Evolutionary conservation across 92 coral and sea anemone genomes (phyloP).

Genomic region (Epizoanthus illoricatus): DNA sequence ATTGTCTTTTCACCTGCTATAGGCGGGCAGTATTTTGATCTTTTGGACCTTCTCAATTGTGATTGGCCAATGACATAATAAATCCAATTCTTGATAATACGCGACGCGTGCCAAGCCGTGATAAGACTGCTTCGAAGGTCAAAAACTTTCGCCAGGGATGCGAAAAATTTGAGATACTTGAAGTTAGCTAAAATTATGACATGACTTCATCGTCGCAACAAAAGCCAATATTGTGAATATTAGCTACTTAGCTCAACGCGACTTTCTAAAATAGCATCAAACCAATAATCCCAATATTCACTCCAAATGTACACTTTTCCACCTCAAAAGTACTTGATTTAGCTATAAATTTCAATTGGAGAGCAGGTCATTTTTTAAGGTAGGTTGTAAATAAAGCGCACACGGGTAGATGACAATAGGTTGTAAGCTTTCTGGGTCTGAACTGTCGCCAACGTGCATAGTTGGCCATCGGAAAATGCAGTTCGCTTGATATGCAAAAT

Average conservation of each 20-base stretch:
- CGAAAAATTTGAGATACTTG: background rate
- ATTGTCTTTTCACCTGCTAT: slow-evolving; percentile 85
- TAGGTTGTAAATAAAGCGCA: too few species aligned
- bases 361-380: background rate
- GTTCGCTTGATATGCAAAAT: background rate
- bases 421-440: too few species aligned
- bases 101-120: slow-evolving; percentile 80
- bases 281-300: slow-evolving; percentile 6
- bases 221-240: background rate
- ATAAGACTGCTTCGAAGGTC: background rate
- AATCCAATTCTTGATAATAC: slow-evolving; percentile 60
- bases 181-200: background rate
- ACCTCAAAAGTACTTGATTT: background rate
- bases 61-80: slow-evolving; percentile 77
- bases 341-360: slow-evolving; percentile 3
- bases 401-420: too few species aligned
- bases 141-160: background rate
- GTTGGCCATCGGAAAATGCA: background rate
- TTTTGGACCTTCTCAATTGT: slow-evolving; percentile 31
- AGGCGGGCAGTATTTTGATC: slow-evolving; percentile 74
- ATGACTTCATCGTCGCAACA: background rate
- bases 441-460: background rate
- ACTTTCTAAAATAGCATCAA: background rate
- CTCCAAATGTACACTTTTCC: slow-evolving; percentile 9
- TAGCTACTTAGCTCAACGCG: background rate